Conservation (phyloP, 2,113 vertebrate genomes). For the Plestiodon gilberti region DNA sequence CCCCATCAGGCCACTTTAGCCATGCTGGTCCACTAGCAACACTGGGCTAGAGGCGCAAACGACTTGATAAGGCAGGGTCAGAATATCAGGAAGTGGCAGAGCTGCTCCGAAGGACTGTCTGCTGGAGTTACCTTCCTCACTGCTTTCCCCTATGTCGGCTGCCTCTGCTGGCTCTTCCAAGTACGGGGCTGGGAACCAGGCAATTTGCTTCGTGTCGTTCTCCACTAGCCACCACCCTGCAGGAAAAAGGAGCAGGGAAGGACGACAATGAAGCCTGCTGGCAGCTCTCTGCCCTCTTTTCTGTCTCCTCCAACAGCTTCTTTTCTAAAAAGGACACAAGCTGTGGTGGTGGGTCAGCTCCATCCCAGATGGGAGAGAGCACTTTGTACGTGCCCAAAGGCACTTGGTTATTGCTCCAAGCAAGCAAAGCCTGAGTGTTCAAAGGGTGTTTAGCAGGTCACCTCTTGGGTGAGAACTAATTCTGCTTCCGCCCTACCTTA, state of each 20-base stretch:
- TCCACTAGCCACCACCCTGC: constrained; percentile 97
- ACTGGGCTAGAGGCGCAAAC: background rate
- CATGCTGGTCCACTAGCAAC: background rate
- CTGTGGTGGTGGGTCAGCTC: background rate
- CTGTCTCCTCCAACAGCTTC: background rate
- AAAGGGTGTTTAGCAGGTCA: background rate
- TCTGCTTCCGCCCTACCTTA: background rate
- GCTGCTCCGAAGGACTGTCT: too few relatives aligned
- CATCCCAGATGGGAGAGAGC: too few relatives aligned
- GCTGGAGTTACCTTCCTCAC: background rate
- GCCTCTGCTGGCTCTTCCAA: constrained; percentile 71
- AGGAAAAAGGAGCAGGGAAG: background rate
- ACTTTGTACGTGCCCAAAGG: background rate
- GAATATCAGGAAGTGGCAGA: too few relatives aligned
- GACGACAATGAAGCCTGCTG: background rate
- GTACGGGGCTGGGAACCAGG: constrained; percentile 95
- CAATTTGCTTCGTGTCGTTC: constrained; percentile 81
- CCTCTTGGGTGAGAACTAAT: too few relatives aligned
- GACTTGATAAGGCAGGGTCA: background rate
- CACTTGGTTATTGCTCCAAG: background rate
- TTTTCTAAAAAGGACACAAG: background rate
- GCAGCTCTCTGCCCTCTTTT: background rate
- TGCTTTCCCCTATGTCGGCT: background rate
- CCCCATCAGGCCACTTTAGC: too few relatives aligned
- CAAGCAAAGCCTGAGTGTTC: background rate